A percentile compares a stretch with the other conserved stretches of the same genome.
phyloP scores from a whole-genome alignment of 1,140 invertebrate species.

The Spodoptera litura region DNA sequence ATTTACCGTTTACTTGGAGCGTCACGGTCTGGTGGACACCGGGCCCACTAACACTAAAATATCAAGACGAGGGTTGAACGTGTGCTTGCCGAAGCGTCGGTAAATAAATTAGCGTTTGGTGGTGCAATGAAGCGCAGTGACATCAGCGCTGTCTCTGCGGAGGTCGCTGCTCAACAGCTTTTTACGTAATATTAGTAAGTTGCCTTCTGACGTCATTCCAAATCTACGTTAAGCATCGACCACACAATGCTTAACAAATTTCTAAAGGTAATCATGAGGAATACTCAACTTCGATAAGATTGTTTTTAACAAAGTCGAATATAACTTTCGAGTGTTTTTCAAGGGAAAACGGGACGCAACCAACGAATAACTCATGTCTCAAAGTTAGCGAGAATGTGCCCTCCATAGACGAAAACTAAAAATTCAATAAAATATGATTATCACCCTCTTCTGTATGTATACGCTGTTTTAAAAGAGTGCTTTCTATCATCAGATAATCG shows the following conservation, averaged over 20 bases:
- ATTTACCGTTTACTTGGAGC: constrained; percentile 44
- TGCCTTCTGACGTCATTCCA: constrained; percentile 11
- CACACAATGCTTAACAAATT: background rate
- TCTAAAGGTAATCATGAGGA: background rate
- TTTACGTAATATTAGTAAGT: constrained; percentile 20
- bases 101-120: constrained; percentile 32
- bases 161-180: background rate
- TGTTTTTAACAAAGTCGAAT: constrained; percentile 9
- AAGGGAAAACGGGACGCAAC: background rate
- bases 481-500: too few species aligned
- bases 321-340: constrained; percentile 6
- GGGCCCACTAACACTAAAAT: constrained; percentile 31
- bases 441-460: too few species aligned
- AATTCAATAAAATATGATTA: too few species aligned
- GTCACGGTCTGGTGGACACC: constrained; percentile 26
- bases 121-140: constrained; percentile 32
- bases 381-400: background rate
- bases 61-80: constrained; percentile 23
- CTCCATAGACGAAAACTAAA: too few species aligned
- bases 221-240: background rate
- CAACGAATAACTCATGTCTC: constrained; percentile 4
- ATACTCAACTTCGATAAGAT: too few species aligned
- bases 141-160: constrained; percentile 18
- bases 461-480: too few species aligned
- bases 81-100: constrained; percentile 9